These are phyloP conservation scores for Frankliniella fusca DNA, from an alignment of 2,888 invertebrate genomes.

Conservation along the genomic window DNA sequence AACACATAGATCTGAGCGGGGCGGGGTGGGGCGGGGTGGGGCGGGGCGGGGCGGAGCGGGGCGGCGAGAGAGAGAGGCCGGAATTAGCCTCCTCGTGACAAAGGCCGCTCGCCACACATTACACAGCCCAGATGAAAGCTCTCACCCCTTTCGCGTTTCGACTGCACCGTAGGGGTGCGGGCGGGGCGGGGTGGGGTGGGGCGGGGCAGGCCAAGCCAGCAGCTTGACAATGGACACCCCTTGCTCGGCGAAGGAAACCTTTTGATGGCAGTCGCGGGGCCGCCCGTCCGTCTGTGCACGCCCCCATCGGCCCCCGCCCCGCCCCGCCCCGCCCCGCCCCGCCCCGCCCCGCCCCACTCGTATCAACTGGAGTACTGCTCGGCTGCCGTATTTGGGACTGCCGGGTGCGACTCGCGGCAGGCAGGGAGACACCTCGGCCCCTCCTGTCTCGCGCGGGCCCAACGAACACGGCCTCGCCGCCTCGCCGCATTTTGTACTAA, in stretches of 20 bases:
- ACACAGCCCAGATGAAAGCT: constrained; percentile 8
- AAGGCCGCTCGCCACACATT: constrained; percentile 22
- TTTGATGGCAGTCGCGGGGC: not conserved
- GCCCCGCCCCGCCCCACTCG: not conserved
- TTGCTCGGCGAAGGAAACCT: constrained; percentile 5
- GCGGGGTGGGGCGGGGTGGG: not conserved
- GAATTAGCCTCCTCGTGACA: constrained; percentile 6
- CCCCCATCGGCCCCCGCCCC: not conserved
- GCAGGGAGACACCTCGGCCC: too few species aligned
- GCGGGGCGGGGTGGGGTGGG: not conserved
- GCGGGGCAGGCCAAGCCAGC: not conserved
- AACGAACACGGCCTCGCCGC: too few species aligned
- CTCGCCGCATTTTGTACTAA: too few species aligned
- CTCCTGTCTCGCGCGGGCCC: too few species aligned
- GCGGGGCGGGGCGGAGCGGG: not conserved
- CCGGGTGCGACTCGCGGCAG: too few species aligned
- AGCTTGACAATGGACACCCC: not conserved
- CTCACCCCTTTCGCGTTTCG: constrained; percentile 11
- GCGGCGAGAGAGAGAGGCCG: not conserved
- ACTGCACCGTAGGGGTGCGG: not conserved
- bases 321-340: not conserved
- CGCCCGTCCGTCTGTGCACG: not conserved
- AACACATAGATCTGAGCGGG: not conserved
- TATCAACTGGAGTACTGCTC: too few species aligned
- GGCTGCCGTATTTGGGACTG: too few species aligned